phyloP scores from a whole-genome alignment of 2,888 invertebrate genomes.

The Tanypteryx hageni region DNA sequence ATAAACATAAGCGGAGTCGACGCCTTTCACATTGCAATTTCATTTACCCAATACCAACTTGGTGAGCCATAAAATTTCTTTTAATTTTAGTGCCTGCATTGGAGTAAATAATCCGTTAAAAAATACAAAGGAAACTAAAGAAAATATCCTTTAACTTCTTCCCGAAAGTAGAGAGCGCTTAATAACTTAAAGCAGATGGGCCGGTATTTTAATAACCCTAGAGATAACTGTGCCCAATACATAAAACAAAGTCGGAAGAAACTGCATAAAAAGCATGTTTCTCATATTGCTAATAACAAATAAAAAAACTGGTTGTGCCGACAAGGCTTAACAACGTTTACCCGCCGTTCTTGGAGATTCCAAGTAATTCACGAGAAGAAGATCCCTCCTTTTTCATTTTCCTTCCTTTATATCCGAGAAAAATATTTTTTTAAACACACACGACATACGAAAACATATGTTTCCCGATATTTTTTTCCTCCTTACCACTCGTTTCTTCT shows the following conservation, averaged over 20 bases:
- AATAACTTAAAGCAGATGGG: too few relatives aligned
- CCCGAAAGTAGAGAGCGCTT: too few relatives aligned
- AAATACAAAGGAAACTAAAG: too few relatives aligned
- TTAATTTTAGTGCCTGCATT: too few relatives aligned
- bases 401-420: background rate
- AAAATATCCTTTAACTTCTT: too few relatives aligned
- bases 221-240: background rate
- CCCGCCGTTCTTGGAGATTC: background rate
- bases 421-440: background rate
- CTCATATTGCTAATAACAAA: background rate
- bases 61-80: too few relatives aligned
- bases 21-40: too few relatives aligned
- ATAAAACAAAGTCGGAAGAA: background rate
- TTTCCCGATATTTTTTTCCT: conserved; percentile 38
- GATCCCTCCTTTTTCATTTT: background rate
- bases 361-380: background rate
- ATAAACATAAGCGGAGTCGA: too few relatives aligned
- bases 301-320: background rate
- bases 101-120: too few relatives aligned
- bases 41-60: too few relatives aligned
- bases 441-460: background rate
- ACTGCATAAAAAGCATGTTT: background rate
- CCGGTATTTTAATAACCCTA: too few relatives aligned
- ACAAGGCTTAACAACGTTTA: background rate
- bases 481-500: conserved; percentile 26